Evolutionary conservation across 92 coral and sea anemone genomes (phyloP).

Genomic region (Epizoanthus rinbou): DNA sequence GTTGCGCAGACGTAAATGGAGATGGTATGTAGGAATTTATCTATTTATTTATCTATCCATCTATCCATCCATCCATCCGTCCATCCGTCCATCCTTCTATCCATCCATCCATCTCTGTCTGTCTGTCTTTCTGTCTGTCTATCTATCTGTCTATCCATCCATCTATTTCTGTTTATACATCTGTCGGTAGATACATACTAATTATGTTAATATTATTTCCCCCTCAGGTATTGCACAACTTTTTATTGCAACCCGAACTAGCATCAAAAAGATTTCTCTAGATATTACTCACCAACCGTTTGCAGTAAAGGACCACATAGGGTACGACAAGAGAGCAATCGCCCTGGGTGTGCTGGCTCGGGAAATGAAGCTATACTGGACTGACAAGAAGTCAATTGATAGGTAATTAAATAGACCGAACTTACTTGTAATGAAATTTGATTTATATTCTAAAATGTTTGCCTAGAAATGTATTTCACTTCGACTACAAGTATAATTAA

Average conservation of each 20-base stretch:
- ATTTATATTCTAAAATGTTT: no score
- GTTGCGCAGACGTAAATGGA: not conserved
- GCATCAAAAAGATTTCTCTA: not conserved
- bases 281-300: slow-evolving; percentile 3
- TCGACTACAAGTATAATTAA: no score
- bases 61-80: no score
- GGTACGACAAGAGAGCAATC: not conserved
- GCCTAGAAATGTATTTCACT: no score
- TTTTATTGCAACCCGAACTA: slow-evolving; percentile 16
- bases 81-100: no score
- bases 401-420: not conserved
- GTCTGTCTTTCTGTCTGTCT: not conserved
- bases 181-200: not conserved
- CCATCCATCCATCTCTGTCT: no score
- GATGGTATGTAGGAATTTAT: not conserved
- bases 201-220: not conserved
- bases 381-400: not conserved
- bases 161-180: no score
- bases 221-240: not conserved
- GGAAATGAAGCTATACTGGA: not conserved
- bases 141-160: not conserved
- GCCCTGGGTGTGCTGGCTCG: not conserved
- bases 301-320: not conserved
- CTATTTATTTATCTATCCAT: no score
- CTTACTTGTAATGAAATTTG: no score